Evolutionary conservation across 2,888 invertebrate species (phyloP).

Genomic region (Phyllotreta striolata): DNA sequence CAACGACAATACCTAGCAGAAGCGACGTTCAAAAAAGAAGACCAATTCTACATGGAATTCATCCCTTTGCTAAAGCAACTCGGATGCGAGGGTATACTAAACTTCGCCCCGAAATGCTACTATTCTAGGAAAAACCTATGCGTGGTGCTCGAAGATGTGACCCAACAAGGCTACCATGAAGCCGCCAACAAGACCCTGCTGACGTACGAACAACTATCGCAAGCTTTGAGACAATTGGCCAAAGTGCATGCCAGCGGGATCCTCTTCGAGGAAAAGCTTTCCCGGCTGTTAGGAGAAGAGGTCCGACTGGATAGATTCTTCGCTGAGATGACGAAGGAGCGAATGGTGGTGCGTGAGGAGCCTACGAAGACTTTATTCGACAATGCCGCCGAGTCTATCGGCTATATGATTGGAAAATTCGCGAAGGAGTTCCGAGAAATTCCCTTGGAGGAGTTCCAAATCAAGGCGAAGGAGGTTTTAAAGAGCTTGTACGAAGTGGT

Average conservation of each 20-base stretch:
- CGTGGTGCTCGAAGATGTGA: background rate
- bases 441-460: background rate
- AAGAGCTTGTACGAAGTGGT: background rate
- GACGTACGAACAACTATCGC: background rate
- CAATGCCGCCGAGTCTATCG: background rate
- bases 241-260: background rate
- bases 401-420: background rate
- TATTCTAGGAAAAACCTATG: background rate
- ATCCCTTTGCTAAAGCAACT: background rate
- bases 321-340: background rate
- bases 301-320: background rate
- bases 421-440: background rate
- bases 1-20: background rate
- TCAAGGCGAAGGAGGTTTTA: background rate
- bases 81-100: background rate
- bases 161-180: background rate
- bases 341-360: no score
- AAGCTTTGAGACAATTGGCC: background rate
- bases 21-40: background rate
- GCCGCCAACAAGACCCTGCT: background rate
- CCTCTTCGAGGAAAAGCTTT: slow-evolving; percentile 1
- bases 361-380: background rate
- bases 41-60: background rate
- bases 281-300: background rate
- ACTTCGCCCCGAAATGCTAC: slow-evolving; percentile 2